Conservation (phyloP, 2,797 vertebrate species). For the Hybognathus amarus region DNA sequence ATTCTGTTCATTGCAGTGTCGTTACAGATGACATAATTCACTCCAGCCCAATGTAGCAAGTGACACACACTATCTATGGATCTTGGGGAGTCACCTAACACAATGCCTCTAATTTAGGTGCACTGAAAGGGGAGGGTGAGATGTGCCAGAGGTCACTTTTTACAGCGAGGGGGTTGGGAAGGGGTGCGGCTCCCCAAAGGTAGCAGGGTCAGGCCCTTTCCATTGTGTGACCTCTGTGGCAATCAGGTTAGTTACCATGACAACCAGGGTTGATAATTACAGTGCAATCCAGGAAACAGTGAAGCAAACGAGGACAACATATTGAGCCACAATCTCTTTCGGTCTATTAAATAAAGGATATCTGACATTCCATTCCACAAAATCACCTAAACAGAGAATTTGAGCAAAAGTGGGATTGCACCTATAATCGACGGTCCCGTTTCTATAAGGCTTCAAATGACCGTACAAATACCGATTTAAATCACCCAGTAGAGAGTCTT, state of each 20-base stretch:
- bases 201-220: conserved; percentile 77
- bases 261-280: conserved; percentile 59
- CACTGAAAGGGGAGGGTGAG: conserved; percentile 74
- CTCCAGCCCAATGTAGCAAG: conserved; percentile 65
- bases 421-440: neutral
- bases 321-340: neutral
- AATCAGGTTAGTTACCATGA: conserved; percentile 70
- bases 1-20: conserved; percentile 57
- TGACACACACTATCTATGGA: conserved; percentile 74
- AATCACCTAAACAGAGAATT: neutral
- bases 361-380: neutral
- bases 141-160: conserved; percentile 80
- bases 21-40: conserved; percentile 71
- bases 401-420: neutral
- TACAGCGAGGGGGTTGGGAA: conserved; percentile 66
- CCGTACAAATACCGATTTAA: neutral
- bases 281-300: conserved; percentile 41
- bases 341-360: neutral
- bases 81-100: conserved; percentile 80
- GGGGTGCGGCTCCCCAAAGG: conserved; percentile 84
- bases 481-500: neutral
- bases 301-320: neutral
- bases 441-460: neutral
- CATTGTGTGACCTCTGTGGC: conserved; percentile 80
- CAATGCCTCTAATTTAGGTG: conserved; percentile 82